These are phyloP conservation scores for Hedya salicella DNA, from an alignment of 2,888 invertebrate species.

Conservation along the genomic window DNA sequence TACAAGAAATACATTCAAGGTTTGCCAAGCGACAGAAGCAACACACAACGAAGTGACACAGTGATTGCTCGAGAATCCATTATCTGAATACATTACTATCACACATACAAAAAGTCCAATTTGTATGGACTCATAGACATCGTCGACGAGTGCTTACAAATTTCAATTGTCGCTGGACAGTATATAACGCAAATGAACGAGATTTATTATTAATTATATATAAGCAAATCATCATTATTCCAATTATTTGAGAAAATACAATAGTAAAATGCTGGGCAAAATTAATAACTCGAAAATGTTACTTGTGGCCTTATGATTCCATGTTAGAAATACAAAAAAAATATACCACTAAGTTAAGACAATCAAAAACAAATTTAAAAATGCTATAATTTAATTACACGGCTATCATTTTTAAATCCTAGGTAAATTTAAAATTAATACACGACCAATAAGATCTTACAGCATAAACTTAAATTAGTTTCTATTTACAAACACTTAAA, in stretches of 20 bases:
- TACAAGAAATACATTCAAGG: not conserved
- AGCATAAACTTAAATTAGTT: conserved; percentile 29
- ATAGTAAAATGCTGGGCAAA: conserved; percentile 26
- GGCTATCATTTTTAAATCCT: conserved; percentile 44
- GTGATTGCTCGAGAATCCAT: not conserved
- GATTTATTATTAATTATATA: conserved; percentile 1
- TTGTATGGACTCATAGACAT: conserved; percentile 1
- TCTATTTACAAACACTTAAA: conserved; percentile 39
- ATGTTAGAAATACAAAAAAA: conserved; percentile 45
- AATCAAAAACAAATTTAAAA: conserved; percentile 55
- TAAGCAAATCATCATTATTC: conserved; percentile 13
- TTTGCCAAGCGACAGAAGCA: not conserved
- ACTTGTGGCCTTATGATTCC: conserved; percentile 42
- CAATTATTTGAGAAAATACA: conserved; percentile 22
- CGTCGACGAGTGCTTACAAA: conserved; percentile 2
- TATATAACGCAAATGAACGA: not conserved
- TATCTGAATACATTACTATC: conserved; percentile 1
- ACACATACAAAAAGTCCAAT: not conserved
- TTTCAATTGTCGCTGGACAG: not conserved
- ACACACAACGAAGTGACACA: not conserved
- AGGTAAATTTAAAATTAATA: conserved; percentile 45
- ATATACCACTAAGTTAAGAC: conserved; percentile 47
- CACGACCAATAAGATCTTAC: conserved; percentile 46
- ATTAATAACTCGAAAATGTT: conserved; percentile 31
- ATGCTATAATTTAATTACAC: conserved; percentile 53